Base-by-base conservation (phyloP, 2,888 invertebrate species). In the Hyposoter dolosus region DNA sequence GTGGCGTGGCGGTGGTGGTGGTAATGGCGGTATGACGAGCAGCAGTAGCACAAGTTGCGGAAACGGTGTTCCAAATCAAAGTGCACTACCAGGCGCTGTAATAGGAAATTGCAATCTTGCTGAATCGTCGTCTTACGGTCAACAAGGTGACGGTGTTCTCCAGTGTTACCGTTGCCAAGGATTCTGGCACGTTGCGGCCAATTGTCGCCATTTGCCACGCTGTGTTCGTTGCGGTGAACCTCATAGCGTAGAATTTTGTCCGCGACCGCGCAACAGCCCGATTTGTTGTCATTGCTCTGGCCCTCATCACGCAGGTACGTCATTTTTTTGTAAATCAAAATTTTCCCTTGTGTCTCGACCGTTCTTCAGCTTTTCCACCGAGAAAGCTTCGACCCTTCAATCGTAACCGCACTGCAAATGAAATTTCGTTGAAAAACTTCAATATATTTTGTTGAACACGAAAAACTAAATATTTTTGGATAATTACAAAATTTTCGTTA, bases 81-180 rank as follows among this genome's bases (percentile, higher is more conserved):
- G 9, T 5, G 50, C 76, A 4, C 15, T 69, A 12, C 71, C 76
- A 17, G 81, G 68, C 7, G 83, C 66, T 43, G 66, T 72, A 19
- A 81, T 72, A 68, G 86, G 83, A 79, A 75, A 66, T 47, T 81
- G 82, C 75, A 82, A 69, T 65, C 68, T 82, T 9, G 74, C 78
- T 32, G 86, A 86, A 50, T 82, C 80, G 17, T 77, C 88, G 19
- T 84, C 89, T 35, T 91, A 88, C 53, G 68, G 77, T 17, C 93
- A 91, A 78, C 89, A 92, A 6, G 93, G 93, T 74, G 95, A 95
- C 83, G 91, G 92, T 0, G 94, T 95, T 3, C 90, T 95, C 12
- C 95, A 95, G 86, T 95, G 95, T 86, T 95, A 94, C 89, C 94
- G 95, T 1, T 95, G 95, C 88, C 95, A 95, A 91, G 95, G 95